Conservation (phyloP, 2,888 invertebrate genomes). For the Thysanoteuthis rhombus region DNA sequence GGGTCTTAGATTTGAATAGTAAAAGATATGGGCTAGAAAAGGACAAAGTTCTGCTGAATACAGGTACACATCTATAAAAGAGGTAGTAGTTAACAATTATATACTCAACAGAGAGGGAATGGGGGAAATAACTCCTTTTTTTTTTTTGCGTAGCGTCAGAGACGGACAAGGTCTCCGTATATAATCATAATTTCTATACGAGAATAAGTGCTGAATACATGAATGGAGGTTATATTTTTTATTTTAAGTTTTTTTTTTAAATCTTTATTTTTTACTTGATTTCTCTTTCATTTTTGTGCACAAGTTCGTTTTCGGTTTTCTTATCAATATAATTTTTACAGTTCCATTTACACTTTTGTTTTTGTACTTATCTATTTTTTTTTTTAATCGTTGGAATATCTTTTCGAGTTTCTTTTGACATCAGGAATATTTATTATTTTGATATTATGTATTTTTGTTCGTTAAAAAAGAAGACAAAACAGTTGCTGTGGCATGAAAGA, state of each 20-base stretch:
- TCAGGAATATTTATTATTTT: background rate
- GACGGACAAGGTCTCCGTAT: background rate
- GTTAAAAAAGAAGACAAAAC: background rate
- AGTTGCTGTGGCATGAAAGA: background rate
- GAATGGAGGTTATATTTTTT: background rate
- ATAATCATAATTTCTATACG: conserved; percentile 12
- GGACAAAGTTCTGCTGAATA: background rate
- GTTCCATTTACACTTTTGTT: background rate
- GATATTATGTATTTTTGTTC: background rate
- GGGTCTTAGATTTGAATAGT: background rate
- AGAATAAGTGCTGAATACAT: background rate
- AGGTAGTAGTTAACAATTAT: background rate
- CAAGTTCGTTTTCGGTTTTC: background rate
- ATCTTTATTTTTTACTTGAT: background rate
- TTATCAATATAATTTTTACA: background rate
- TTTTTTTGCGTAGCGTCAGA: background rate
- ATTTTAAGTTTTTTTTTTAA: background rate
- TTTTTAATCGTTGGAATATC: background rate
- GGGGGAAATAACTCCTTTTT: background rate
- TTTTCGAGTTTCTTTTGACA: background rate
- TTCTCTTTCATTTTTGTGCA: background rate
- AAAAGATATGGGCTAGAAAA: background rate
- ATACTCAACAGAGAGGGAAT: background rate
- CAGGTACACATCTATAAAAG: background rate
- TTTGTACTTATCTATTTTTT: background rate